Evolutionary conservation across 2,113 vertebrate genomes (phyloP).

Genomic region (Furnarius figulus): DNA sequence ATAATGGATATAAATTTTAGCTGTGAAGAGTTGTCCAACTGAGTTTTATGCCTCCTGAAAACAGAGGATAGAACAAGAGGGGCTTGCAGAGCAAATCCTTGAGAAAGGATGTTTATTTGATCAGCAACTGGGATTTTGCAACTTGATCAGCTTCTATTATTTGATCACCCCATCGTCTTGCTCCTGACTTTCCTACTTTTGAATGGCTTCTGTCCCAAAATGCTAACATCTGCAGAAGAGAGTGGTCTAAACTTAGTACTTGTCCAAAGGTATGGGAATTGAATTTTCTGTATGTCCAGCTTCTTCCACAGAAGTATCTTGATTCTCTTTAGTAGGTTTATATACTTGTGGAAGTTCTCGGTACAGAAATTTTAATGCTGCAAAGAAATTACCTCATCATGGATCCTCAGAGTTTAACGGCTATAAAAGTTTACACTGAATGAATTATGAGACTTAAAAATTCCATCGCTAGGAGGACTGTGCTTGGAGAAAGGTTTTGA

Average conservation of each 20-base stretch:
- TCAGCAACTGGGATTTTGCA: background rate
- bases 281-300: background rate
- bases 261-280: background rate
- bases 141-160: background rate
- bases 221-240: background rate
- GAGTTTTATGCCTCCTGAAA: background rate
- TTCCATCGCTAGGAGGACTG: background rate
- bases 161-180: background rate
- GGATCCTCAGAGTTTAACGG: background rate
- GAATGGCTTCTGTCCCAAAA: background rate
- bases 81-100: background rate
- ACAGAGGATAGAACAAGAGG: background rate
- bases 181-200: background rate
- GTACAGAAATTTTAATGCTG: background rate
- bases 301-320: background rate
- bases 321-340: background rate
- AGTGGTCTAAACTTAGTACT: background rate
- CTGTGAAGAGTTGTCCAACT: background rate
- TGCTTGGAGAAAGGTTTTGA: background rate
- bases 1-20: background rate
- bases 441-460: background rate
- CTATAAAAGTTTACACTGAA: background rate
- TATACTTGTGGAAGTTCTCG: background rate
- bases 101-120: background rate
- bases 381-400: background rate